These are phyloP conservation scores for Sternotherus odoratus DNA, from an alignment of 2,797 vertebrate genomes.

Conservation along the genomic window DNA sequence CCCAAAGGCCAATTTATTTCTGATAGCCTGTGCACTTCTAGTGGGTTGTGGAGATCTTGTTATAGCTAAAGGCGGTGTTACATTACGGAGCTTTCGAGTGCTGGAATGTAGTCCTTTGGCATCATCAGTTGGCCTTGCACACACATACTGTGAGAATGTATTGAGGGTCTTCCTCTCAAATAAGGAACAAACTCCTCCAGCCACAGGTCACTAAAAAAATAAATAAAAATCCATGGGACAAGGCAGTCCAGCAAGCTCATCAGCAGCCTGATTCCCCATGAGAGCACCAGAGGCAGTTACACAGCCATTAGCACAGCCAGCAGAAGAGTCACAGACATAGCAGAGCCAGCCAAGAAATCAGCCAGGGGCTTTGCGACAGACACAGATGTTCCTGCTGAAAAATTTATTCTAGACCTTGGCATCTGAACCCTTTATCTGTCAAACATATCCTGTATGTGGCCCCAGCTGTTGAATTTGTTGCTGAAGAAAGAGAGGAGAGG, in stretches of 20 bases:
- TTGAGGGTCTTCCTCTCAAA: constrained; percentile 36
- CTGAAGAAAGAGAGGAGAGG: constrained; percentile 15
- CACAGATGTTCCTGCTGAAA: constrained; percentile 81
- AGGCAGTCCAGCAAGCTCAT: constrained; percentile 32
- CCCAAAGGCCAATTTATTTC: not conserved
- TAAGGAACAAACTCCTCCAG: constrained; percentile 14
- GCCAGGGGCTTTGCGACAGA: constrained; percentile 72
- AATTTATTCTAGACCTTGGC: constrained; percentile 74
- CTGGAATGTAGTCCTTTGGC: constrained; percentile 25
- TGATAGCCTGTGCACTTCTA: not conserved
- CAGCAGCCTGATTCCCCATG: constrained; percentile 51
- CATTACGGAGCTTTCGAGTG: not conserved
- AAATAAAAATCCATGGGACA: not conserved
- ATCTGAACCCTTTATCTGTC: constrained; percentile 66
- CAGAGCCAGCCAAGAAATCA: constrained; percentile 61
- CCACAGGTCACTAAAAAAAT: constrained; percentile 34
- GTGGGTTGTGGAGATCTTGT: not conserved
- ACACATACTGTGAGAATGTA: constrained; percentile 20
- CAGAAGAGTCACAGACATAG: constrained; percentile 34
- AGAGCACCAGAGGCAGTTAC: constrained; percentile 36
- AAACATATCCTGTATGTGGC: constrained; percentile 43
- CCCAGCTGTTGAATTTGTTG: constrained; percentile 60
- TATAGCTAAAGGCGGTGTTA: not conserved
- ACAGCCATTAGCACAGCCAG: constrained; percentile 50
- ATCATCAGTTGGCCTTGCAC: not conserved